Conservation (phyloP, 1,140 invertebrate species). For the Proales similis region DNA sequence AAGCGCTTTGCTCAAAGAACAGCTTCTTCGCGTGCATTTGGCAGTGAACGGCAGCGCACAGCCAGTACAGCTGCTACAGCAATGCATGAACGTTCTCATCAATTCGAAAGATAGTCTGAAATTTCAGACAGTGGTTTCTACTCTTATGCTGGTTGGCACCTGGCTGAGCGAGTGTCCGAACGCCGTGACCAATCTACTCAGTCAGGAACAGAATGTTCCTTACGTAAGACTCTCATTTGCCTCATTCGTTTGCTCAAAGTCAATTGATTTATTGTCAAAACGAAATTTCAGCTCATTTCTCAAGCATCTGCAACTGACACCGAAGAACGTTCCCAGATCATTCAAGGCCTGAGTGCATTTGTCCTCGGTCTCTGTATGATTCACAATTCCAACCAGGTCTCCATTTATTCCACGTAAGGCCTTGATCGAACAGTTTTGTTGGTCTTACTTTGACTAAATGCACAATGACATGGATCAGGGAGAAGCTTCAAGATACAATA, state of each 20-base stretch:
- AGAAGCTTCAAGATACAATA: slow-evolving; percentile 73
- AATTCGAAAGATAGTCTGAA: slow-evolving; percentile 57
- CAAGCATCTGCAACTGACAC: slow-evolving; percentile 56
- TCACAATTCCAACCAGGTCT: slow-evolving; percentile 79
- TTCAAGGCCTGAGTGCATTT: slow-evolving; percentile 86
- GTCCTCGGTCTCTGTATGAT: slow-evolving; percentile 82
- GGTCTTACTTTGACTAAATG: background rate
- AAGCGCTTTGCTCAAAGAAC: slow-evolving; percentile 78
- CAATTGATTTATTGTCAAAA: slow-evolving; percentile 4
- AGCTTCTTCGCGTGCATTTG: slow-evolving; percentile 80
- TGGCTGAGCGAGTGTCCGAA: slow-evolving; percentile 78
- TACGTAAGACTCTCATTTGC: slow-evolving; percentile 57
- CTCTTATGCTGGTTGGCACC: slow-evolving; percentile 78
- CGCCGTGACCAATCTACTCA: slow-evolving; percentile 75
- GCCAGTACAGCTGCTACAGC: slow-evolving; percentile 77
- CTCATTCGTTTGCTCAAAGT: slow-evolving; percentile 15
- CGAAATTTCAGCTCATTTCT: slow-evolving; percentile 47
- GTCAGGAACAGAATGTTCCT: slow-evolving; percentile 73
- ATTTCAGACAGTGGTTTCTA: slow-evolving; percentile 77
- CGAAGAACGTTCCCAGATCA: slow-evolving; percentile 73
- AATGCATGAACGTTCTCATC: slow-evolving; percentile 73
- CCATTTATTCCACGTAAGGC: slow-evolving; percentile 62
- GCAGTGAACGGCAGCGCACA: slow-evolving; percentile 63
- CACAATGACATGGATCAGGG: slow-evolving; percentile 53
- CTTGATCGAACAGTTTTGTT: slow-evolving; percentile 23